Percentiles rank a stretch among this genome's conserved stretches.
phyloP scores from a whole-genome alignment of 1,140 invertebrate genomes.

The Aphidius ervi region DNA sequence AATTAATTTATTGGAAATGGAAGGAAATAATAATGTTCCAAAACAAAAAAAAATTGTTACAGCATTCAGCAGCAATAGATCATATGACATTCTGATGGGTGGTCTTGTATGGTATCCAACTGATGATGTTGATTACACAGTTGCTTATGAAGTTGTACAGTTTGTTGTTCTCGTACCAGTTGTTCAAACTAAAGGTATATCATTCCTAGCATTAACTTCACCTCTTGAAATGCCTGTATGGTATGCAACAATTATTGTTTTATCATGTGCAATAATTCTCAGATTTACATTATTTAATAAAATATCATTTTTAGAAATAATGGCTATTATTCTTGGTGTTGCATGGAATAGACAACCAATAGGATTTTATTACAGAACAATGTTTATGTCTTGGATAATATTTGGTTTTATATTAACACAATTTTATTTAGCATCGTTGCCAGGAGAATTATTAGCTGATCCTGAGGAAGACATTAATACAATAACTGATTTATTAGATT shows the following conservation, averaged over 20 bases:
- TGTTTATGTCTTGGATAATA: slow-evolving; percentile 39
- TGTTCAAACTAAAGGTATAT: slow-evolving; percentile 25
- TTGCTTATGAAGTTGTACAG: slow-evolving; percentile 37
- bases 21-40: slow-evolving; percentile 5
- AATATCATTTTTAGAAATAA: slow-evolving; percentile 36
- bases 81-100: slow-evolving; percentile 31
- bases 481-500: slow-evolving; percentile 20
- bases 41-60: slow-evolving; percentile 6
- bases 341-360: slow-evolving; percentile 30
- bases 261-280: slow-evolving; percentile 30
- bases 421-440: slow-evolving; percentile 40
- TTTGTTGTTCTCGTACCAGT: slow-evolving; percentile 40
- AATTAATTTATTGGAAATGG: not conserved
- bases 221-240: slow-evolving; percentile 38
- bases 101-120: slow-evolving; percentile 32
- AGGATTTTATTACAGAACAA: slow-evolving; percentile 29
- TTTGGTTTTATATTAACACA: slow-evolving; percentile 42
- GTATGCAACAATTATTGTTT: slow-evolving; percentile 28
- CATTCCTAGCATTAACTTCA: slow-evolving; percentile 34
- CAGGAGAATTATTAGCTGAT: slow-evolving; percentile 37
- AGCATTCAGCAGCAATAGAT: not conserved
- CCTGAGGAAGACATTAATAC: slow-evolving; percentile 25
- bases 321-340: slow-evolving; percentile 34
- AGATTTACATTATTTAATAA: slow-evolving; percentile 30
- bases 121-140: slow-evolving; percentile 28